Evolutionary conservation across 2,113 vertebrate genomes (phyloP).

Genomic region (Platichthys flesus): DNA sequence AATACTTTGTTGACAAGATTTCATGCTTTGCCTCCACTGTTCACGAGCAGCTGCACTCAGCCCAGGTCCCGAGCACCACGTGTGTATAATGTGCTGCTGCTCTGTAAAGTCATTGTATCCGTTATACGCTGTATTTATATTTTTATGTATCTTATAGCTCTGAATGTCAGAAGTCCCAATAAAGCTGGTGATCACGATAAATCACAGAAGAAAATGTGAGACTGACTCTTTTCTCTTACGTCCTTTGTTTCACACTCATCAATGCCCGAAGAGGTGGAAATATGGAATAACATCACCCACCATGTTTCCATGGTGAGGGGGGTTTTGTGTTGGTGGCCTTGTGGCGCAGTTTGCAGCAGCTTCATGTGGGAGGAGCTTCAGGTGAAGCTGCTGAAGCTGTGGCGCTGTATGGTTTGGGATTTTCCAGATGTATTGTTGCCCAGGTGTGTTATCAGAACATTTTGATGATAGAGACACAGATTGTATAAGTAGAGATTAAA

Average conservation of each 20-base stretch:
- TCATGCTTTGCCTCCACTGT: background rate
- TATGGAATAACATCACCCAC: background rate
- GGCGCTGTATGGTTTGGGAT: background rate
- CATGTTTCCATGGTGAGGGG: slow-evolving; percentile 72
- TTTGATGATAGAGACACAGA: background rate
- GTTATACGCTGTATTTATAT: slow-evolving; percentile 29
- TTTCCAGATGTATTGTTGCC: no score
- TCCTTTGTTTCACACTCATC: no score
- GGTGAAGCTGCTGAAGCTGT: background rate
- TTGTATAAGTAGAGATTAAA: no score
- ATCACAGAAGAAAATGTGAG: slow-evolving; percentile 11
- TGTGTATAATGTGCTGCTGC: slow-evolving; percentile 22
- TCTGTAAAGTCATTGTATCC: slow-evolving; percentile 21
- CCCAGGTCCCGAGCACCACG: background rate
- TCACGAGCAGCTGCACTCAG: background rate
- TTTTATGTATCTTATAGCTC: slow-evolving; percentile 52
- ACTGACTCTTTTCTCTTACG: background rate
- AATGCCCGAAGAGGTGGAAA: no score
- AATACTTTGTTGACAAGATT: background rate
- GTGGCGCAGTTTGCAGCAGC: slow-evolving; percentile 2
- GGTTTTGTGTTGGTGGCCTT: slow-evolving; percentile 27
- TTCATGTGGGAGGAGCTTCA: background rate
- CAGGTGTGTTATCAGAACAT: background rate
- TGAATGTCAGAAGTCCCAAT: slow-evolving; percentile 59
- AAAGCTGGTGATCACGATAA: slow-evolving; percentile 25